Base-by-base conservation (phyloP, 2,113 vertebrate genomes). In the Sturnira hondurensis region DNA sequence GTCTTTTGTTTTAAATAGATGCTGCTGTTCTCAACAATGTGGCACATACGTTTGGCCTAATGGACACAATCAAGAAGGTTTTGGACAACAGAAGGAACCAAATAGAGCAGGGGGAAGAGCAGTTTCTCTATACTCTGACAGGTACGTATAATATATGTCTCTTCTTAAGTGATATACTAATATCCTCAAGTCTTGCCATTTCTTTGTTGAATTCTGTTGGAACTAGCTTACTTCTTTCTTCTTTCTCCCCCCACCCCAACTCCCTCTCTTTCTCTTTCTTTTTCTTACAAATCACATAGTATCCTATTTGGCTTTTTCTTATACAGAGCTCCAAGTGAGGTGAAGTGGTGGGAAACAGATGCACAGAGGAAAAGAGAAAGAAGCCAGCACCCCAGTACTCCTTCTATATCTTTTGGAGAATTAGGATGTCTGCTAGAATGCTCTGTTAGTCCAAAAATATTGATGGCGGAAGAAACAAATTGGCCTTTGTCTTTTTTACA, bases 11-110 rank as follows among this genome's bases (percentile, higher is more conserved):
- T 97, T 98, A 99, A 99, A 99, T 98, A 99, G 99, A 99, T 98
- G 99, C 99, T 89, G 99, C 99, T 7, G 99, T 99, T 97, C 98
- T 99, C 96, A 99, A 99, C 98, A 99, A 99, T 0, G 99, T 99
- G 0, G 99, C 99, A 52, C 99, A 99, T 93, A 99, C 99, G 1
- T 99, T 99, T 97, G 99, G 99, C 86, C 98, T 99, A 26, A 99
- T 99, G 93, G 99, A 99, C 98, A 99, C 99, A 0, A 99, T 99
- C 94, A 99, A 99, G 98, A 99, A 98, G 97, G 99, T 99, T 93
- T 97, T 99, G 98, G 99, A 99, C 96, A 99, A 98, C 97, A 99
- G 99, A 96, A 98, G 98, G 97, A 99, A 98, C 98, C 99, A 99
- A 98, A 99, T 98, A 2, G 99, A 99, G 92, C 99, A 99, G 78